phyloP scores from a whole-genome alignment of 1,140 invertebrate genomes.

The Anastrepha ludens region DNA sequence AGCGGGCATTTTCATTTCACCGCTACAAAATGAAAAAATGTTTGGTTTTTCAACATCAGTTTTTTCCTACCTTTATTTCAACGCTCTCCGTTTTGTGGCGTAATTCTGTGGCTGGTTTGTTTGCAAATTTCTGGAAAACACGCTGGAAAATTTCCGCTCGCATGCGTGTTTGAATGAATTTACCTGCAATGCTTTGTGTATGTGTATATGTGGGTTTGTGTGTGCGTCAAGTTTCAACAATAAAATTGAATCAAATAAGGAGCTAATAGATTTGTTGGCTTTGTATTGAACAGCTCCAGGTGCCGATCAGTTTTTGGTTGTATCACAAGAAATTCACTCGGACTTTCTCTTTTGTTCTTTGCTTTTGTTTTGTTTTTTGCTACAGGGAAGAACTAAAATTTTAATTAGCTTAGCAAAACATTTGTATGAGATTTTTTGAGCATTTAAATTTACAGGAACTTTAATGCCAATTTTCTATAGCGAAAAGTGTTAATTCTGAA shows the following conservation, averaged over 20 bases:
- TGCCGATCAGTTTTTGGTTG: not conserved
- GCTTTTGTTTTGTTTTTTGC: too few species aligned
- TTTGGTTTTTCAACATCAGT: not conserved
- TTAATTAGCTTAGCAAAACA: too few species aligned
- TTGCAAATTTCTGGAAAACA: slow-evolving; percentile 25
- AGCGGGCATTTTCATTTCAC: slow-evolving; percentile 38
- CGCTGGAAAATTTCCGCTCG: not conserved
- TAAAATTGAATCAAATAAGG: slow-evolving; percentile 28
- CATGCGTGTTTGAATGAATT: not conserved
- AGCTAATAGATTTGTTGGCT: slow-evolving; percentile 28
- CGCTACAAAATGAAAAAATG: not conserved
- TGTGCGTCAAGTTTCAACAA: not conserved
- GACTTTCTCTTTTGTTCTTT: too few species aligned
- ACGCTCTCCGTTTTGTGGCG: not conserved
- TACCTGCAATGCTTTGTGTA: not conserved
- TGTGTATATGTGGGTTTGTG: not conserved
- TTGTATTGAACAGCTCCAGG: not conserved
- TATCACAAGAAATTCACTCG: not conserved
- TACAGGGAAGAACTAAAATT: too few species aligned
- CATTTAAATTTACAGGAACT: too few species aligned
- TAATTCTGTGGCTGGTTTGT: slow-evolving; percentile 1
- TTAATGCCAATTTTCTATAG: too few species aligned
- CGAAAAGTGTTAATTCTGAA: too few species aligned
- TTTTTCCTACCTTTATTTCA: slow-evolving; percentile 12
- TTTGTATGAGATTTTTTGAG: too few species aligned